phyloP scores from a whole-genome alignment of 2,113 vertebrate species.

The Meleagris gallopavo region DNA sequence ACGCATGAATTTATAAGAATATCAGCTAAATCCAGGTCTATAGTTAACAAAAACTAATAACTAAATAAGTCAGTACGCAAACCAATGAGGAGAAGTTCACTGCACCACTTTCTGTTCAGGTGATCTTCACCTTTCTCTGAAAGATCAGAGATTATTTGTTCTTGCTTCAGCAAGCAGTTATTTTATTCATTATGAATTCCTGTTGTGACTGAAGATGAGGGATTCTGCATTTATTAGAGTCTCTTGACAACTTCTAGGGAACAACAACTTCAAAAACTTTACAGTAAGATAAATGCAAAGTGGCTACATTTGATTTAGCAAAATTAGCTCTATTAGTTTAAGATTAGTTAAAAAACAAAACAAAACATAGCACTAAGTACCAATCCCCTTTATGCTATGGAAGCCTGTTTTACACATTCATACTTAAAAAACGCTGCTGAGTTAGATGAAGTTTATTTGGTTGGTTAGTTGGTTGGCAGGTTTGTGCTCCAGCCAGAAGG shows the following conservation, averaged over 20 bases:
- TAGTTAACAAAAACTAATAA: not conserved
- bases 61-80: not conserved
- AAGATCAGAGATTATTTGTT: not conserved
- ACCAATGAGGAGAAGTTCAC: not conserved
- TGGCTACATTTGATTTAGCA: not conserved
- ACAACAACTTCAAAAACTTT: not conserved
- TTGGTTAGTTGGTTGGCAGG: not conserved
- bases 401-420: not conserved
- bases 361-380: not conserved
- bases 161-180: not conserved
- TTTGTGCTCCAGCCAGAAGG: not conserved
- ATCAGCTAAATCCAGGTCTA: not conserved
- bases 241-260: not conserved
- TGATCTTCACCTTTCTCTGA: not conserved
- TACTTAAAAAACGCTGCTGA: rapidly evolving
- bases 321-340: not conserved
- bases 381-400: not conserved
- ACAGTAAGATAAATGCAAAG: not conserved
- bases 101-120: not conserved
- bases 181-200: not conserved
- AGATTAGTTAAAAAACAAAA: not conserved
- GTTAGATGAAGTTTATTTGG: not conserved
- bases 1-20: not conserved
- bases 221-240: not conserved
- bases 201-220: not conserved